Base-by-base conservation (phyloP, 2,113 vertebrate genomes). In the Passer domesticus region DNA sequence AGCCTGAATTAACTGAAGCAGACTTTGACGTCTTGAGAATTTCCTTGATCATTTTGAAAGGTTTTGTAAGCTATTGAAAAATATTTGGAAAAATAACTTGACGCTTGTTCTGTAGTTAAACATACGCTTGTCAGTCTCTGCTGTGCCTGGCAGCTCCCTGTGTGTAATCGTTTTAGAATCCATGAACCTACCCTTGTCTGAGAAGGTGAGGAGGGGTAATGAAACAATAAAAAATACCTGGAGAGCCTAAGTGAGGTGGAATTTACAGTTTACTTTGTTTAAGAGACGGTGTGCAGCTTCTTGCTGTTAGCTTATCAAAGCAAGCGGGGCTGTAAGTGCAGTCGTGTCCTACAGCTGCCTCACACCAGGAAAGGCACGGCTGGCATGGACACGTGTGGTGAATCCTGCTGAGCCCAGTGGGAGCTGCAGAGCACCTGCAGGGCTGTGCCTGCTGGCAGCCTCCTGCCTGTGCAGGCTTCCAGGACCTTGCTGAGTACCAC, bases 11-110 rank as follows among this genome's bases (percentile, higher is more conserved):
- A 52, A 83, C 55, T 68, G 59, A 70, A 94, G 43, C 63, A 75
- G 64, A 25, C 81, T 89, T 86, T 50, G 59, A 94, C 77, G 87
- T 94, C 78, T 85, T 68, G 70, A 93, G 76, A 94, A 92, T 79
- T 90, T 91, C 67, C 67, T 13, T 62, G 41, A 56, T 79, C 3
- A 5, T 92, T 92, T 86, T 88, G 70, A 87, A 93, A 74, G 28
- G 41, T 93, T 86, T 86, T 90, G 15, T 85, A 94, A 94, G 52
- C 67, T 86, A 4, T 62, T n/a, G 69, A 64, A 92, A 92, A 91
- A 87, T 67, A 72, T 72, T 86, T 82, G 82, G 75, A 62, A 92
- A 94, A 78, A 50, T 28, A 55, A n/a, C 22, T 78, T 81, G 49
- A 60, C 31, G 7, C 66, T 81, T 89, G 56, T 64, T 95, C 49